phyloP scores from a whole-genome alignment of 2,888 invertebrate species.

The Cephonodes hylas region DNA sequence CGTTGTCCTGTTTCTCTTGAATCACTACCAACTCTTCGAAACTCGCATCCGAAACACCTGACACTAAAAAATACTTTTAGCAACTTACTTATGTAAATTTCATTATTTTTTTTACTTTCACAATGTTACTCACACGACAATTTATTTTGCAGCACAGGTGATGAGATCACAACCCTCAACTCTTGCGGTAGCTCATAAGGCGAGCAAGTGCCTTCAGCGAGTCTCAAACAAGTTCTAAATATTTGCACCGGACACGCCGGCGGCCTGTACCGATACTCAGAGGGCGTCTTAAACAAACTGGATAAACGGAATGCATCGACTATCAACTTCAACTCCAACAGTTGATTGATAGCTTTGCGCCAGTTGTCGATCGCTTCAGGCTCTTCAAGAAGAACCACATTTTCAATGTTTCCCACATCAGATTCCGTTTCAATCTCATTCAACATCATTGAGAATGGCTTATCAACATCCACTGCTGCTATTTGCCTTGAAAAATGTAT shows the following conservation, averaged over 20 bases:
- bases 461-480: slow-evolving; percentile 50
- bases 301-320: slow-evolving; percentile 83
- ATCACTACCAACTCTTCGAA: slow-evolving; percentile 75
- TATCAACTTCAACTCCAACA: slow-evolving; percentile 80
- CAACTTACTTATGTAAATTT: background rate
- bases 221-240: slow-evolving; percentile 81
- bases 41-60: slow-evolving; percentile 69
- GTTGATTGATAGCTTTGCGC: slow-evolving; percentile 73
- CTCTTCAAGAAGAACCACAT: slow-evolving; percentile 59
- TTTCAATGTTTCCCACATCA: slow-evolving; percentile 68
- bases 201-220: slow-evolving; percentile 83
- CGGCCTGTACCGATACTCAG: slow-evolving; percentile 57
- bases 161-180: slow-evolving; percentile 80
- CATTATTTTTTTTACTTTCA: no score
- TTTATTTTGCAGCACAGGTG: slow-evolving; percentile 60
- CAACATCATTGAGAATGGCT: slow-evolving; percentile 60
- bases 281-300: slow-evolving; percentile 74
- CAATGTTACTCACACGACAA: slow-evolving; percentile 52
- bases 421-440: slow-evolving; percentile 72
- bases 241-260: slow-evolving; percentile 78
- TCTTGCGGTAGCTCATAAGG: slow-evolving; percentile 84
- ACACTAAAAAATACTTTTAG: slow-evolving; percentile 39
- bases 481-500: slow-evolving; percentile 50
- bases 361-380: slow-evolving; percentile 65
- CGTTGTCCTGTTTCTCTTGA: slow-evolving; percentile 64